These are phyloP conservation scores for Leptosomus discolor DNA, from an alignment of 2,113 vertebrate species.

Conservation along the genomic window DNA sequence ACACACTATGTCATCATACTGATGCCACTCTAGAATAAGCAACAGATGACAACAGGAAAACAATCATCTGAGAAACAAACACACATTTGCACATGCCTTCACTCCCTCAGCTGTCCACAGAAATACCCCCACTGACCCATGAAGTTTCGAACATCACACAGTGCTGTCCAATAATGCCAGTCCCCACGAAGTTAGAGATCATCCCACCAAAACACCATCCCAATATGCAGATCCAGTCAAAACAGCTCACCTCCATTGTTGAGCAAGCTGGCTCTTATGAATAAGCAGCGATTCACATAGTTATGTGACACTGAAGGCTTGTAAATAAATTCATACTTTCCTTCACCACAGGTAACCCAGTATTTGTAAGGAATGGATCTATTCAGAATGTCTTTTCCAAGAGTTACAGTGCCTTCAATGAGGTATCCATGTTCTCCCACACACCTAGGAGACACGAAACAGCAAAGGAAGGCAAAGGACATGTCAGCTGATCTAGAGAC, in stretches of 20 bases:
- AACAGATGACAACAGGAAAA: neutral
- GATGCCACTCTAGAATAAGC: conserved; percentile 85
- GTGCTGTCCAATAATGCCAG: neutral
- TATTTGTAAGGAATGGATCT: conserved; percentile 87
- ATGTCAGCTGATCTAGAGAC: neutral
- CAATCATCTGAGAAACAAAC: neutral
- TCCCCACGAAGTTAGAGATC: neutral
- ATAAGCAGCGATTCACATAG: conserved; percentile 41
- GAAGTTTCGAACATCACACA: neutral
- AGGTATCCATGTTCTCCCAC: conserved; percentile 77
- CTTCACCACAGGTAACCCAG: neutral
- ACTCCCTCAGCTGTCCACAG: neutral
- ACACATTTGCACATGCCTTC: neutral
- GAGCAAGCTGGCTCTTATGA: accelerated
- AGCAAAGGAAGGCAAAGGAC: neutral
- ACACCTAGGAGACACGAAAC: conserved; percentile 53
- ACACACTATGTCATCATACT: conserved; percentile 92
- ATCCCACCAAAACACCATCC: neutral
- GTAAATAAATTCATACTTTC: conserved; percentile 67
- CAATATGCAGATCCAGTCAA: accelerated
- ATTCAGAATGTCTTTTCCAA: conserved; percentile 20
- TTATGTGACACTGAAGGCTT: accelerated
- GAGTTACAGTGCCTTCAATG: conserved; percentile 70
- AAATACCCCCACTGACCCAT: neutral
- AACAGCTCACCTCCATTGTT: neutral